phyloP scores from a whole-genome alignment of 2,888 invertebrate genomes.

The Clunio marinus region DNA sequence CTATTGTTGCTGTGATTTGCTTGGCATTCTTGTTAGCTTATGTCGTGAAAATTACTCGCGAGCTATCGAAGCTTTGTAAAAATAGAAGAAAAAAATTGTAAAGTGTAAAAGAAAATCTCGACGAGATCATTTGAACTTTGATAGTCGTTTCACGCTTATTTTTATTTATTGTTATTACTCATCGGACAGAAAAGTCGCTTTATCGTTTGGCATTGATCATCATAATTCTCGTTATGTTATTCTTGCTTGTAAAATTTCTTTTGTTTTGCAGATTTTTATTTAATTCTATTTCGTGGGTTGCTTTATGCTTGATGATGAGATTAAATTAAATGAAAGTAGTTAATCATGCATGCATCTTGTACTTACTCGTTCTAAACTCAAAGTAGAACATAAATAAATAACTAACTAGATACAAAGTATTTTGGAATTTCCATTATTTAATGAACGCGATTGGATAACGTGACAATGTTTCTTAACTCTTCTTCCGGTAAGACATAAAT shows the following conservation, averaged over 20 bases:
- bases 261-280: neutral
- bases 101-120: neutral
- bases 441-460: no score
- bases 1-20: neutral
- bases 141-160: no score
- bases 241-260: neutral
- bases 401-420: no score
- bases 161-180: neutral
- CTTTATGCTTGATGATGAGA: neutral
- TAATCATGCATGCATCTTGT: no score
- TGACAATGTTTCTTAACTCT: no score
- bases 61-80: neutral
- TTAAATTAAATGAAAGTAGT: no score
- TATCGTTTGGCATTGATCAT: conserved; percentile 2
- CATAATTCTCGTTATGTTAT: neutral
- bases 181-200: neutral
- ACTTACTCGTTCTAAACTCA: no score
- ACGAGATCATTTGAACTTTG: neutral
- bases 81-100: neutral
- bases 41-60: conserved; percentile 6
- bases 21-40: neutral
- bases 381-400: no score
- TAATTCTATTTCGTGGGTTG: neutral
- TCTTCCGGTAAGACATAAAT: no score
- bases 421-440: no score